phyloP scores from a whole-genome alignment of 2,113 vertebrate species.

The Dendrocopos noguchii region DNA sequence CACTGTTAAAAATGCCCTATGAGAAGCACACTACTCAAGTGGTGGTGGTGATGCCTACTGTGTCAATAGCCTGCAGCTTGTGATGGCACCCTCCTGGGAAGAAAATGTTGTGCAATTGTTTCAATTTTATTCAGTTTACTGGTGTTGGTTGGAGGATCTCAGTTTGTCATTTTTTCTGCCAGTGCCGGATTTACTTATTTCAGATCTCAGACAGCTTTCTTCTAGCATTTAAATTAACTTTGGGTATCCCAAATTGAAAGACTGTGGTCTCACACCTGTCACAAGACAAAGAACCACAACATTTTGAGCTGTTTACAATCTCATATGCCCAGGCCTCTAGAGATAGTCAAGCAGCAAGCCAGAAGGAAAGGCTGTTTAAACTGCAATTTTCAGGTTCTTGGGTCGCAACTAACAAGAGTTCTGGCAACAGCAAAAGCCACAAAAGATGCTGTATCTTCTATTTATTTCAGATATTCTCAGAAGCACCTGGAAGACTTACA shows the following conservation, averaged over 20 bases:
- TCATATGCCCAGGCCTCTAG: neutral
- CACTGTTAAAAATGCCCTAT: neutral
- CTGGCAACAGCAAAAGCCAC: neutral
- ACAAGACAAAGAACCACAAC: conserved; percentile 3
- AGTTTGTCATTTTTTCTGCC: neutral
- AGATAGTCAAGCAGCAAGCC: neutral
- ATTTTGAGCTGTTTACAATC: conserved; percentile 18
- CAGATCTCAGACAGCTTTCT: neutral
- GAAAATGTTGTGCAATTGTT: neutral
- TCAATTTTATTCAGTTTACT: neutral
- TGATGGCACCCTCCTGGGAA: neutral
- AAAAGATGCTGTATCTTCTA: neutral
- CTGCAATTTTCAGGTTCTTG: conserved; percentile 31
- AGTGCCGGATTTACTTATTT: neutral
- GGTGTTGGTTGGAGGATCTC: neutral
- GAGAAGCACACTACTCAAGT: neutral
- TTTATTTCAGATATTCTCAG: conserved; percentile 8
- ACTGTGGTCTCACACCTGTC: neutral
- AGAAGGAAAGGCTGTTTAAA: conserved; percentile 13
- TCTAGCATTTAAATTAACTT: conserved; percentile 11
- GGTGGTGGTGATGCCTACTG: neutral
- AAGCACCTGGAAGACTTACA: conserved; percentile 14
- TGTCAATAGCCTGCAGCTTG: neutral
- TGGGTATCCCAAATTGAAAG: neutral
- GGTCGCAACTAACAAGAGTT: neutral